phyloP scores from a whole-genome alignment of 2,113 vertebrate species.

The Erinaceus europaeus region DNA sequence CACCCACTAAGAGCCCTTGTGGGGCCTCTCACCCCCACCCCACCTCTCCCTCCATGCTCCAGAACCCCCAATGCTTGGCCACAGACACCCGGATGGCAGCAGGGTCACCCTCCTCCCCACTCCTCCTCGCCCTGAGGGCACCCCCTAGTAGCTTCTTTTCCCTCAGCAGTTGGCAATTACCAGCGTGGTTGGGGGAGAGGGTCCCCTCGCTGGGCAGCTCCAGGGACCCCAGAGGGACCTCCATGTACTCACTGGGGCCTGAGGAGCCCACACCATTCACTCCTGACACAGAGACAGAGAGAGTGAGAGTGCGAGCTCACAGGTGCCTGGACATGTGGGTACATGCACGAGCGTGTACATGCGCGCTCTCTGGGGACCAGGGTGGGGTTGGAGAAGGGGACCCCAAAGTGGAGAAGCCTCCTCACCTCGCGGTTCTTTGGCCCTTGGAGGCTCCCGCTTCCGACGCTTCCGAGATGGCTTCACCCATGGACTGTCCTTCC shows the following conservation, averaged over 20 bases:
- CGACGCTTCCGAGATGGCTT: conserved; percentile 81
- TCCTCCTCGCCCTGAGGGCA: conserved; percentile 32
- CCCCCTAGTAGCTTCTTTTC: conserved; percentile 54
- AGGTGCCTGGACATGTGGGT: neutral
- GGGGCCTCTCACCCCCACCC: neutral
- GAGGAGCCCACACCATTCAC: conserved; percentile 77
- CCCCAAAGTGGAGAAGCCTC: neutral
- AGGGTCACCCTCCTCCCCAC: conserved; percentile 18
- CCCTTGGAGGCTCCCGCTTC: conserved; percentile 75
- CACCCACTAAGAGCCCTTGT: neutral
- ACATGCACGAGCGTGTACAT: neutral
- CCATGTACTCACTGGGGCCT: conserved; percentile 88
- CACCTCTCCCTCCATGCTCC: conserved; percentile 2
- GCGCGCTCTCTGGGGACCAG: neutral
- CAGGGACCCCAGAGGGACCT: conserved; percentile 91
- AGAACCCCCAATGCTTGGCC: conserved; percentile 31
- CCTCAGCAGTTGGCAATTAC: conserved; percentile 76
- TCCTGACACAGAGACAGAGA: conserved; percentile 75
- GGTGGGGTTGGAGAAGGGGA: neutral
- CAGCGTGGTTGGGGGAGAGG: conserved; percentile 88
- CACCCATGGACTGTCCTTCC: conserved; percentile 84
- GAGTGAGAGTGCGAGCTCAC: conserved; percentile 59
- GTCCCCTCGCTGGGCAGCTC: conserved; percentile 90
- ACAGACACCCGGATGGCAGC: neutral
- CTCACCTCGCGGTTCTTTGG: conserved; percentile 75